Evolutionary conservation across 2,797 vertebrate genomes (phyloP), one percentile per base, ranked within the genome.

Genomic region (Forpus xanthops): DNA sequence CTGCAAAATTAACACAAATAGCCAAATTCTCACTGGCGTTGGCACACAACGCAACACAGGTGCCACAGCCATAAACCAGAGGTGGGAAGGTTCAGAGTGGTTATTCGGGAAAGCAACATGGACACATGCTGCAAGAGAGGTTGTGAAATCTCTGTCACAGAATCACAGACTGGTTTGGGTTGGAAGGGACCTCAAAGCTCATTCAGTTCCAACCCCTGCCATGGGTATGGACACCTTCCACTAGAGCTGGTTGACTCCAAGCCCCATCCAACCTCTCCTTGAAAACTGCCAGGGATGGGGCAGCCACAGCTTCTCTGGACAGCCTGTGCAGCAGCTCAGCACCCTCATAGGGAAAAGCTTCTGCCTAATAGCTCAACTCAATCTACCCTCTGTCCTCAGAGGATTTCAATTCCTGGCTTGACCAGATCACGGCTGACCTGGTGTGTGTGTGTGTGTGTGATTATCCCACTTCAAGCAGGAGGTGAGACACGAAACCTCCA

Each of bases 201-300:
- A 33, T 5, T 12, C 21, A 56, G 55, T 3, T 10, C 21, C 21
- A 56, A 6, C 3, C n/a, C 9, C 13, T 33, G n/a, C n/a, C 21
- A 33, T 0, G 0, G 21, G 9, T n/a, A 56, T 31, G n/a, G 53
- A 56, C 53, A 7, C 53, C n/a, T 56, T 33, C 53, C 53, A 23
- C 19, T 55, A 3, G 8, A 55, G 19, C 12, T n/a, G 19, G 0
- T 55, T n/a, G 53, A n/a, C 19, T 21, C 30, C 52, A 55, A 55
- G 52, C 19, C 52, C 52, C 30, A 12, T 31, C 52, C 52, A 53
- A 20, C 30, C 18, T 31, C 30, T 18, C 30, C 52, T 53, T 28
- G 27, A 50, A 17, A 27, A 28, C 15, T 28, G 49, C 49, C 49
- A 50, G 15, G 25, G 49, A 50, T 50, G 49, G 49, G 49, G 49